phyloP scores from a whole-genome alignment of 2,888 invertebrate species.

The Apomyelois bistriatella region DNA sequence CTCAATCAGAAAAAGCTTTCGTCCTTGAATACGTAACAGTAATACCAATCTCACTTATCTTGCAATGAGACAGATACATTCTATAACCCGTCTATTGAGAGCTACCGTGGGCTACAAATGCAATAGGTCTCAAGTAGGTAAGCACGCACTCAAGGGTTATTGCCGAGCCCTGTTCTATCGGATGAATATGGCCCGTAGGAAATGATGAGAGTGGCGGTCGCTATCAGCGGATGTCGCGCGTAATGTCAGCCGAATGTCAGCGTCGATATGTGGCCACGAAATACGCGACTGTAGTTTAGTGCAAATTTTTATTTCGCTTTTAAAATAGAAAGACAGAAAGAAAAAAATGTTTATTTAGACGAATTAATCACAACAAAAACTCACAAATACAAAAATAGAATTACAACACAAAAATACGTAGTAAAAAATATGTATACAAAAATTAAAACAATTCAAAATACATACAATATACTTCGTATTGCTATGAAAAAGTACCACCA shows the following conservation, averaged over 20 bases:
- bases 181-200: slow-evolving; percentile 71
- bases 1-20: slow-evolving; percentile 11
- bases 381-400: no score
- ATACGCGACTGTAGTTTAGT: slow-evolving; percentile 6
- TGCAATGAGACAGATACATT: slow-evolving; percentile 17
- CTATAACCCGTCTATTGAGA: slow-evolving; percentile 29
- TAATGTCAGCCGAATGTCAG: slow-evolving; percentile 42
- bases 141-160: slow-evolving; percentile 53
- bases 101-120: slow-evolving; percentile 34
- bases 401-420: no score
- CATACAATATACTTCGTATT: no score
- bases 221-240: slow-evolving; percentile 38
- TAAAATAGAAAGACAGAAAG: no score
- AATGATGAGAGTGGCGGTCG: slow-evolving; percentile 67
- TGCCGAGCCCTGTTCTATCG: slow-evolving; percentile 41
- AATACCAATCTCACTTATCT: slow-evolving; percentile 12
- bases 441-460: no score
- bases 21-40: slow-evolving; percentile 6
- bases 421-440: no score
- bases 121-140: slow-evolving; percentile 53
- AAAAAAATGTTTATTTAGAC: no score
- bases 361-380: no score
- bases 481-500: no score
- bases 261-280: slow-evolving; percentile 25
- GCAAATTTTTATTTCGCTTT: neutral